Base-by-base conservation (phyloP, 2,888 invertebrate genomes). In the Rapana venosa region DNA sequence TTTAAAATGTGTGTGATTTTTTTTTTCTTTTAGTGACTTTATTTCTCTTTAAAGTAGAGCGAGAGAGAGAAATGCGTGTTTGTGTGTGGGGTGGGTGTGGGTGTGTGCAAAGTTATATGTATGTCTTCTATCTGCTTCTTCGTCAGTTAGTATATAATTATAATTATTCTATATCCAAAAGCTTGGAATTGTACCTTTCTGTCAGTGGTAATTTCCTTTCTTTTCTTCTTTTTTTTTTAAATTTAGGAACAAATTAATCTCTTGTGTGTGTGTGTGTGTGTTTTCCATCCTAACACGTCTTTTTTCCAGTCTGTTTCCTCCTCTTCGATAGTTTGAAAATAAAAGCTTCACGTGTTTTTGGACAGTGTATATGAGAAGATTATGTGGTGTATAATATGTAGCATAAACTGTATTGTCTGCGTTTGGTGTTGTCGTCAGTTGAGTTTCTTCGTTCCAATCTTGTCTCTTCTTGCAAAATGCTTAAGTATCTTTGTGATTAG, bases 311-410 rank as follows among this genome's bases (percentile, higher is more conserved):
- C 32, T 13, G 30, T 15, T 15, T 79, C 32, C 35, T 32, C 32
- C 32, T 35, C 77, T 26, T 32, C 15, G 4, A n/a, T 79, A 79
- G 77, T 32, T 79, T 30, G 77, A 79, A 79, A 79, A 32, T 32
- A 79, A 74, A 79, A 79, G 77, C 77, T 79, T 79, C 77, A 79
- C 77, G 77, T 79, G 11, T 77, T 4, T 30, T 79, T 79, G 30
- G 74, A n/a, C 74, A 74, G 30, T 35, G 26, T 32, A 32, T 32
- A 79, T 79, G 77, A 32, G 2, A 26, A 79, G 77, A 32, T 13
- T 79, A 79, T 32, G 30, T 79, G 17, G 30, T 79, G 32, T 79
- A 15, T 26, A n/a, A 32, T 11, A 13, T 30, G 20, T n/a, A n/a
- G 13, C n/a, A n/a, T n/a, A 0, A n/a, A n/a, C 13, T 74, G n/a